Conservation (phyloP, 2,888 invertebrate genomes). For the Morinoia aosen region DNA sequence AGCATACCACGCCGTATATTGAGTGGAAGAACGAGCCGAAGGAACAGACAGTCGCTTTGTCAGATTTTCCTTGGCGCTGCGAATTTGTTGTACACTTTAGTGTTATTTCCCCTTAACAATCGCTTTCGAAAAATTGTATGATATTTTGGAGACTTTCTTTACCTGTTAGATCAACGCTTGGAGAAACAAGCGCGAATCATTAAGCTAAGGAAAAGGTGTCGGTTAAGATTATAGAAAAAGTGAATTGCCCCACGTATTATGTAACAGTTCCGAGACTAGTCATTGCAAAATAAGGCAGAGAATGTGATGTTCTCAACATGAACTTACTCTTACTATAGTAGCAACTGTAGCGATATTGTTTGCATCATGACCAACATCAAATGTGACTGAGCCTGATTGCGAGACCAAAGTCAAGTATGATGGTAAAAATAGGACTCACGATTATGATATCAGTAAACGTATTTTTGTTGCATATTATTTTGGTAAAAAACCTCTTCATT, state of each 20-base stretch:
- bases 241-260: not conserved
- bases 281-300: not conserved
- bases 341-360: not conserved
- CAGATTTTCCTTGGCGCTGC: not conserved
- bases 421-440: not conserved
- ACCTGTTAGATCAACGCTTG: not conserved
- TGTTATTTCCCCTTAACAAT: not conserved
- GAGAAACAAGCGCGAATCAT: not conserved
- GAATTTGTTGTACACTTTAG: not conserved
- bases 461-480: no score
- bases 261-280: not conserved
- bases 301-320: not conserved
- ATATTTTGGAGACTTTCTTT: not conserved
- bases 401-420: not conserved
- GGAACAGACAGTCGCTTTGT: not conserved
- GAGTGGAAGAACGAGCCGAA: not conserved
- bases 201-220: not conserved
- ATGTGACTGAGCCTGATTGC: not conserved
- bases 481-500: not conserved
- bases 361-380: not conserved
- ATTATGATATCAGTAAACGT: not conserved
- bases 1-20: not conserved
- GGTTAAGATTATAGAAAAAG: not conserved
- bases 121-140: not conserved
- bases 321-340: not conserved